Conservation (phyloP, 1,140 invertebrate genomes). For the Drosophila suzukii region DNA sequence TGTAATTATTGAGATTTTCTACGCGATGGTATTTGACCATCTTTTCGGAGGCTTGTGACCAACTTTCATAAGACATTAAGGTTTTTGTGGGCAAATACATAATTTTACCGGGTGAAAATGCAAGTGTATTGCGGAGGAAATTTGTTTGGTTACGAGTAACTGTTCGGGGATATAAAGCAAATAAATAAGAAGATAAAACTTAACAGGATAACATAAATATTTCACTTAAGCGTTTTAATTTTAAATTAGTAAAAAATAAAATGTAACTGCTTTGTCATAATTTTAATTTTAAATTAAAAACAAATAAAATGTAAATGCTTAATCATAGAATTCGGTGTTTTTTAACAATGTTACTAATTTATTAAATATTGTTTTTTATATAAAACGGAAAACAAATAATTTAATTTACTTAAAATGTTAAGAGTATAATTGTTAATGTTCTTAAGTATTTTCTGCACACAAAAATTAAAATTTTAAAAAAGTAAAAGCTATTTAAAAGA, state of each 20-base stretch:
- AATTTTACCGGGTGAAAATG: conserved; percentile 21
- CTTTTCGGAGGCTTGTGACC: conserved; percentile 18
- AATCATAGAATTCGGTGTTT: too few species aligned
- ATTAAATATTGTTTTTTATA: too few species aligned
- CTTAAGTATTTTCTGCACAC: too few species aligned
- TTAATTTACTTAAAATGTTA: too few species aligned
- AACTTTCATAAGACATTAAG: conserved; percentile 41
- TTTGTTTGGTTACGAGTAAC: neutral
- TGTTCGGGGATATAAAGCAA: neutral
- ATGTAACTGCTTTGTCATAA: too few species aligned
- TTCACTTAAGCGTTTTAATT: neutral
- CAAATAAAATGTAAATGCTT: too few species aligned
- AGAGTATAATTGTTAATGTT: too few species aligned
- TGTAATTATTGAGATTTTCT: conserved; percentile 50
- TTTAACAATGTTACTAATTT: too few species aligned
- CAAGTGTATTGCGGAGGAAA: conserved; percentile 2
- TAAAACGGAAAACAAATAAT: too few species aligned
- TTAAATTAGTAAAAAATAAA: too few species aligned
- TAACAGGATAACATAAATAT: neutral
- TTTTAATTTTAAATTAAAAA: neutral
- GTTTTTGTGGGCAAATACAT: conserved; percentile 7
- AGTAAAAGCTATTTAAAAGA: too few species aligned
- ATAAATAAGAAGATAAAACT: neutral
- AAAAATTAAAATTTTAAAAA: too few species aligned
- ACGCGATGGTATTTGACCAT: conserved; percentile 14